Percentiles rank a stretch among this genome's conserved stretches.
Evolutionary conservation across 2,113 vertebrate genomes (phyloP).

Genomic region (Abramis brama): DNA sequence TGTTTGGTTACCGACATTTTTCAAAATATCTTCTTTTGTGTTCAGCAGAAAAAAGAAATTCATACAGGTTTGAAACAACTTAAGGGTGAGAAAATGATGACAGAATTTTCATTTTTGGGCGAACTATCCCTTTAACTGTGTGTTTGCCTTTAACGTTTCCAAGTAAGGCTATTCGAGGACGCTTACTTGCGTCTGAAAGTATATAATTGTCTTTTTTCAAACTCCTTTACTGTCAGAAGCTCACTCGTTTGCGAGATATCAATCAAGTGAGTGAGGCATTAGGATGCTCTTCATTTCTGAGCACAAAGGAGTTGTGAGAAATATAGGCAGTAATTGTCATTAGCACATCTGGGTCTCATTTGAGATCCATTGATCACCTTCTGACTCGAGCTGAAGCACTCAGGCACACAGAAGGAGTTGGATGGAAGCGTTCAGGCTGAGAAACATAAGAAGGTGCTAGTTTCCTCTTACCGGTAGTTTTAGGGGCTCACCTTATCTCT

Average conservation of each 20-base stretch:
- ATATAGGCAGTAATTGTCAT: constrained; percentile 15
- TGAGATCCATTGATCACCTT: constrained; percentile 4
- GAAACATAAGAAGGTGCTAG: background rate
- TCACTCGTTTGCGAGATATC: background rate
- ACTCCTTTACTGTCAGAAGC: background rate
- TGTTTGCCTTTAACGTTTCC: background rate
- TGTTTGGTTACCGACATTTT: too few relatives aligned
- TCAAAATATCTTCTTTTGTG: too few relatives aligned
- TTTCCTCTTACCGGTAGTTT: background rate
- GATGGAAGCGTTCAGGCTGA: background rate
- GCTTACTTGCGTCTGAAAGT: background rate
- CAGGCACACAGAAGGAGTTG: background rate
- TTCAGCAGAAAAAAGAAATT: too few relatives aligned
- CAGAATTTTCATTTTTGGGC: too few relatives aligned
- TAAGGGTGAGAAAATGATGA: too few relatives aligned
- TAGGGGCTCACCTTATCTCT: constrained; percentile 87
- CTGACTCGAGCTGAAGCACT: background rate
- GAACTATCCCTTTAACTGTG: too few relatives aligned
- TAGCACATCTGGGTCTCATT: background rate
- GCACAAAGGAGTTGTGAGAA: background rate
- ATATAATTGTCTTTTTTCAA: background rate
- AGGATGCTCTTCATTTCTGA: background rate
- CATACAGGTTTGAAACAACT: too few relatives aligned
- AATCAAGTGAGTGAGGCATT: constrained; percentile 2
- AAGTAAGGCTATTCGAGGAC: background rate